Conservation (phyloP, 2,113 vertebrate genomes). For the Mobula hypostoma region DNA sequence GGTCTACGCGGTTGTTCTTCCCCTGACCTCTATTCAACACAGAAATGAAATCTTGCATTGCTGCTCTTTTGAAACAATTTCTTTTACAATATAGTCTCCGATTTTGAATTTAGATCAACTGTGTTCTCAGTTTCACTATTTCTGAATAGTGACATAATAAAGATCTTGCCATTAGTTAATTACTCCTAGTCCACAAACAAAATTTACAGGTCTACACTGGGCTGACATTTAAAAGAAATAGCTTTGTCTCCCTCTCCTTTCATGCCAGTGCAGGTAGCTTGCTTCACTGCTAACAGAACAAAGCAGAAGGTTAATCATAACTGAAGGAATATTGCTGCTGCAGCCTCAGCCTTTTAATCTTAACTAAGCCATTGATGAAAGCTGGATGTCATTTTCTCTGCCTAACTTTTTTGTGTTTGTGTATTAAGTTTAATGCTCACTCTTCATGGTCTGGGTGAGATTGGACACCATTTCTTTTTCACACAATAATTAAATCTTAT, state of each 20-base stretch:
- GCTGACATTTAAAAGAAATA: background rate
- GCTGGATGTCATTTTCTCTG: background rate
- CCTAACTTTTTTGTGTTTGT: background rate
- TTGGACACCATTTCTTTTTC: background rate
- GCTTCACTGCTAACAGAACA: background rate
- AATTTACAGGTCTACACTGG: background rate
- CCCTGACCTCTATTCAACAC: background rate
- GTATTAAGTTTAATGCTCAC: background rate
- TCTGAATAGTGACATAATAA: background rate
- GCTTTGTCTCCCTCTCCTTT: background rate
- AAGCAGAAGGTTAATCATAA: background rate
- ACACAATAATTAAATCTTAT: background rate
- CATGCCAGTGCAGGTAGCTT: background rate
- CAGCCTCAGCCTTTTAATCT: background rate
- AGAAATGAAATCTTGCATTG: background rate
- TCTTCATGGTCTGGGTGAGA: background rate
- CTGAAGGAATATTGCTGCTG: background rate
- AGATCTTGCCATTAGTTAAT: background rate
- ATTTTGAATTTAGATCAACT: background rate
- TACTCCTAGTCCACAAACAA: background rate
- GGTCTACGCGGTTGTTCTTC: background rate
- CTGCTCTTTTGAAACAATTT: background rate
- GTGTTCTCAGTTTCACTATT: background rate
- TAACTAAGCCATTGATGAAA: slow-evolving; percentile 7
- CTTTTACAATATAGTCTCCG: background rate